These are phyloP conservation scores for Phymorhynchus buccinoides DNA, from an alignment of 1,140 invertebrate species.

Conservation along the genomic window DNA sequence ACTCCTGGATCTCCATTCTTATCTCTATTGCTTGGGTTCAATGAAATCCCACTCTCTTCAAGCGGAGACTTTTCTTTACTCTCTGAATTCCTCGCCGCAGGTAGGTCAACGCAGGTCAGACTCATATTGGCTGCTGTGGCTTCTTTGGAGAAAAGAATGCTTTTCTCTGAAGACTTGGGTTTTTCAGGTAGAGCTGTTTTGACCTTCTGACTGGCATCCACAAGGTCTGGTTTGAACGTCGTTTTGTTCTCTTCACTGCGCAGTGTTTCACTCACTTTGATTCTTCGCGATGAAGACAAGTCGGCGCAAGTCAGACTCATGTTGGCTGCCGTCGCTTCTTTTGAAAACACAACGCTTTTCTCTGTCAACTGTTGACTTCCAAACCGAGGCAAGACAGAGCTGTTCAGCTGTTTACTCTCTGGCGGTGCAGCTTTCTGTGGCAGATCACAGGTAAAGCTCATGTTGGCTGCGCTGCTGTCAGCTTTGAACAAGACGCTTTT, in stretches of 20 bases:
- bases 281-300: not conserved
- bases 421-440: too few relatives aligned
- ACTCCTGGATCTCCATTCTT: not conserved
- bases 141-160: not conserved
- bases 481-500: too few relatives aligned
- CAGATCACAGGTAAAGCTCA: not conserved
- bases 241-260: not conserved
- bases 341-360: constrained; percentile 14
- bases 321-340: not conserved
- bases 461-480: not conserved
- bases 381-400: not conserved
- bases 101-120: not conserved
- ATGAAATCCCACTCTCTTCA: not conserved
- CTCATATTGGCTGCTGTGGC: not conserved
- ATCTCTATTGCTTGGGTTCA: not conserved
- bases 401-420: too few relatives aligned
- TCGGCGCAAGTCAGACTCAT: not conserved
- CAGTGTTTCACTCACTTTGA: not conserved
- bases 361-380: not conserved
- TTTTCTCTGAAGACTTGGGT: not conserved
- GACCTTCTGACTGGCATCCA: too few relatives aligned
- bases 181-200: not conserved
- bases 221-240: not conserved
- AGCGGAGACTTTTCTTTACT: not conserved
- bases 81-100: not conserved